Base-by-base conservation (phyloP, 2,797 vertebrate species). In the Sitta carolinensis region DNA sequence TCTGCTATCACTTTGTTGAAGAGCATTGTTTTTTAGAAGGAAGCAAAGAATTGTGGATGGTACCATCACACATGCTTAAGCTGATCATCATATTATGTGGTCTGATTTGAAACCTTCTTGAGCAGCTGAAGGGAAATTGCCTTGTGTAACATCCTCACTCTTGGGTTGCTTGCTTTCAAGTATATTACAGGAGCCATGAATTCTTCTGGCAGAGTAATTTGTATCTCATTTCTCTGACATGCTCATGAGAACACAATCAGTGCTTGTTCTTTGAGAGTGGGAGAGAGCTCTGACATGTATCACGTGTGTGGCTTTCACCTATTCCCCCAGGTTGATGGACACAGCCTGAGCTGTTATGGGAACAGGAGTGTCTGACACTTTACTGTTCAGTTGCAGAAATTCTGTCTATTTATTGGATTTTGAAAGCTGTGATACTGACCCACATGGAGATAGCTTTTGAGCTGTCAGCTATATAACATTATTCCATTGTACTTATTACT, bases 91-190 rank as follows among this genome's bases (percentile, higher is more conserved):
- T 17, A 4, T 55, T 64, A 6, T 9, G 21, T 90, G 57, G 11
- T 90, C 51, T 88, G 59, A 70, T 81, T 77, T 90, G 51, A 82
- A 91, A 74, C 14, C 43, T 25, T 68, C 63, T 86, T 3, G 1
- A 90, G 61, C n/a, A 58, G 61, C 29, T 62, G 38, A 78, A 59
- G 48, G 52, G 73, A 63, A 84, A 84, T 51, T 66, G 22, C 63
- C 16, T 6, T 61, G 27, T 81, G 68, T 70, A 34, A 77, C 86
- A 75, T 93, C 45, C 90, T 93, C 89, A 87, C 75, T 91, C 93
- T 90, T 93, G 93, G 89, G 90, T 94, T 97, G 58, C 68, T 55
- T 93, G 92, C 90, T 96, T 96, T 88, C 78, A 83, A 29, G 67
- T 94, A 57, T 63, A 91, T 96, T 89, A 63, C 50, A 36, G 78